Evolutionary conservation across 23 tunicate genomes (phyloP), one percentile per base, ranked within the genome.

Genomic region (Clavelina lepadiformis): DNA sequence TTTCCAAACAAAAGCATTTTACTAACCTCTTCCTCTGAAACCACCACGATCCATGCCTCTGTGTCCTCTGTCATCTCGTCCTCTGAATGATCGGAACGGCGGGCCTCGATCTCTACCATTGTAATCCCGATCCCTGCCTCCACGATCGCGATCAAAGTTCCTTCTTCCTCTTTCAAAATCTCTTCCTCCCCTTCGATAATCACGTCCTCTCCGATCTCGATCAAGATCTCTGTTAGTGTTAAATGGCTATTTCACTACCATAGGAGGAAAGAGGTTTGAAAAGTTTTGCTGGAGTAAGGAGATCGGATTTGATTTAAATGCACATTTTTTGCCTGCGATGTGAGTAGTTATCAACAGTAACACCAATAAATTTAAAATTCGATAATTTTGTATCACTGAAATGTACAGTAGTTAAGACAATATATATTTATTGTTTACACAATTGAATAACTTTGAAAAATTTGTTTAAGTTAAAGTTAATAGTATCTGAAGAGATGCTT

Each of bases 21-120:
- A 23, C 33, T 37, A 69, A 3, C 69, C 81, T 35, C 69, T 26
- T 18, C 91, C 91, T 19, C 91, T 24, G 30, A 52, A 53, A 2
- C 72, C 73, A 15, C 82, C 82, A 2, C 82, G 33, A 7, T 74
- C 76, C 31, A 74, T 34, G 15, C 33, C 19, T 19, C n/a, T n/a
- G n/a, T n/a, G n/a, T n/a, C n/a, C n/a, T n/a, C n/a, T n/a, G n/a
- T 62, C 75, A 44, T 68, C 86, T 3, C 86, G 78, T 47, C 68
- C 84, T 68, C 78, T 25, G n/a, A 51, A 62, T n/a, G 57, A 66
- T 13, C 81, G 47, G 5, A 35, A 33, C 1, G 54, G 55, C 21
- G 65, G 65, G 2, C 65, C 76, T 45, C 76, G 76, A 27, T 56
- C 76, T 36, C 78, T 24, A 6, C 72, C 56, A 45, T 66, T 57